Evolutionary conservation across 2,888 invertebrate species (phyloP).

Genomic region (Drosophila diplacantha): DNA sequence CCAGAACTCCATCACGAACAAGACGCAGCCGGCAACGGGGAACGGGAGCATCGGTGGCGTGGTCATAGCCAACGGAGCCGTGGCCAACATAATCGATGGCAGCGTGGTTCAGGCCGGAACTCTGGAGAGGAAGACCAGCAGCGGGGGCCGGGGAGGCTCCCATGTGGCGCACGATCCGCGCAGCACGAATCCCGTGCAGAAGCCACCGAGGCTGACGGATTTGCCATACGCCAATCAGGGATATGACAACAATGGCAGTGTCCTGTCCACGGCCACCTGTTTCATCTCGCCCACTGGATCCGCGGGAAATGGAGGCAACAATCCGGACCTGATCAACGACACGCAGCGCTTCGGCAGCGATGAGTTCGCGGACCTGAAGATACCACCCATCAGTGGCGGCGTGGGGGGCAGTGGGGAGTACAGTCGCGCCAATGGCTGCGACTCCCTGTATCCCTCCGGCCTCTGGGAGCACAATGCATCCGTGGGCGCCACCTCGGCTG

Average conservation of each 20-base stretch:
- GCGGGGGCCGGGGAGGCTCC: slow-evolving; percentile 1
- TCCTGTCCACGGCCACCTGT: slow-evolving; percentile 82
- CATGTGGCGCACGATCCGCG: slow-evolving; percentile 74
- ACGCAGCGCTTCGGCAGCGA: slow-evolving; percentile 83
- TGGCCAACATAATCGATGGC: slow-evolving; percentile 77
- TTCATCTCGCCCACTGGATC: slow-evolving; percentile 87
- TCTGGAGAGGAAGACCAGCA: slow-evolving; percentile 65
- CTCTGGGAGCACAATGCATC: slow-evolving; percentile 82
- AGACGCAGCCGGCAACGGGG: slow-evolving; percentile 77
- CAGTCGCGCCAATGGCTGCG: slow-evolving; percentile 84
- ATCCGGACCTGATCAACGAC: slow-evolving; percentile 91
- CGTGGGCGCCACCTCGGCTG: slow-evolving; percentile 69
- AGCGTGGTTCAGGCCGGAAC: slow-evolving; percentile 37
- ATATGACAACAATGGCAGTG: slow-evolving; percentile 84
- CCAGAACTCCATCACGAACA: slow-evolving; percentile 79
- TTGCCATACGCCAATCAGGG: slow-evolving; percentile 84
- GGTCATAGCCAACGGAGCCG: slow-evolving; percentile 80
- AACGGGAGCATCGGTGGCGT: slow-evolving; percentile 79
- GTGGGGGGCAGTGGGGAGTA: slow-evolving; percentile 84
- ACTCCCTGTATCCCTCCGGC: slow-evolving; percentile 88
- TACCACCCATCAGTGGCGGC: slow-evolving; percentile 71
- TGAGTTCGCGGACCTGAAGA: slow-evolving; percentile 77
- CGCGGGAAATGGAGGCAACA: slow-evolving; percentile 86
- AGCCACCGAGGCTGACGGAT: slow-evolving; percentile 84
- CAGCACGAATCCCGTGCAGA: slow-evolving; percentile 83